Base-by-base conservation (phyloP, 1,140 invertebrate genomes). In the Apis dorsata region DNA sequence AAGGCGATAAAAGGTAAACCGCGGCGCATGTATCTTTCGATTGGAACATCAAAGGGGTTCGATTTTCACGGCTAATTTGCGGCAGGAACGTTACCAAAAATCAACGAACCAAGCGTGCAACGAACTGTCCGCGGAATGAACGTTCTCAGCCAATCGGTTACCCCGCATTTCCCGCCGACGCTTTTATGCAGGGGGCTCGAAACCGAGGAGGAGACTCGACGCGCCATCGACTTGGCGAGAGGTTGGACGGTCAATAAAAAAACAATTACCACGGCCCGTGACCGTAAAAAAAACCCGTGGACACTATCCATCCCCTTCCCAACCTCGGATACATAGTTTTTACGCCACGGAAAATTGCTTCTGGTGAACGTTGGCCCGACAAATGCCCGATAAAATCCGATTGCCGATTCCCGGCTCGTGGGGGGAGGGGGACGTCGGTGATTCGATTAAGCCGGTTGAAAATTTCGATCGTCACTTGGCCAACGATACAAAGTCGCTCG, bases 381-480 rank as follows among this genome's bases (percentile, higher is more conserved):
- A 75, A 79, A 76, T 85, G 62, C 55, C 34, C 60, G 24, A 17
- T 73, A 62, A 81, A 88, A 88, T 88, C 59, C 79, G 60, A 86
- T 86, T 87, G 85, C 76, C 77, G 75, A 87, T 88, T 65, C 69
- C 69, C 71, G 60, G n/a, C 28, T 71, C 57, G 66, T 19, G 74
- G 63, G 57, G 57, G 63, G 60, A 28, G 63, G 63, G 63, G 63
- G 59, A 63, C 63, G 65, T 68, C 57, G 62, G 79, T 59, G 65
- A 85, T 85, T 87, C 79, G 85, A 86, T 85, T 88, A 84, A 28
- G 19, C 57, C 19, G 44, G 57, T 21, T 66, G 72, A 87, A 81
- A 84, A 81, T 84, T 84, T 60, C 57, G 59, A 57, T 78, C 72
- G 73, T 80, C 28, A 15, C 62, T 74, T 60, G 59, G 53, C 63